These are phyloP conservation scores for Gymnocypris eckloni DNA, from an alignment of 2,797 vertebrate species.

Conservation along the genomic window DNA sequence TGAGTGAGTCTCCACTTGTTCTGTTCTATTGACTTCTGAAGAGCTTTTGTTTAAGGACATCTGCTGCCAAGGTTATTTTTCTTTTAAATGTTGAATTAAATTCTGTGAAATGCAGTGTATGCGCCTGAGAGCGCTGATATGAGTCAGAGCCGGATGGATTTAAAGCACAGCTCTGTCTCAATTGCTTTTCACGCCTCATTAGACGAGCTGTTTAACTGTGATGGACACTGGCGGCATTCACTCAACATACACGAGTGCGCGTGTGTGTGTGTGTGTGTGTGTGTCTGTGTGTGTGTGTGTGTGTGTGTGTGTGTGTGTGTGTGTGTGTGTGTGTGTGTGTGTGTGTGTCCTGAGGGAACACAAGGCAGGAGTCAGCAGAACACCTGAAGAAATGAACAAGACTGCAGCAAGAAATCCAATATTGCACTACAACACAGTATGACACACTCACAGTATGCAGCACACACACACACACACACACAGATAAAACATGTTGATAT, in stretches of 20 bases:
- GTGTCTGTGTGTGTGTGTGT: neutral
- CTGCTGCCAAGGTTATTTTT: conserved; percentile 12
- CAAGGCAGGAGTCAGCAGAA: conserved; percentile 35
- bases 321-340: conserved; percentile 12
- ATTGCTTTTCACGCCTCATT: conserved; percentile 62
- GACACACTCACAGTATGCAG: neutral
- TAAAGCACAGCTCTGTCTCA: conserved; percentile 44
- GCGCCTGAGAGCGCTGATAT: conserved; percentile 43
- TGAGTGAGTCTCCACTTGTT: neutral
- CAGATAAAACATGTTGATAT: neutral
- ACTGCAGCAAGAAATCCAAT: conserved; percentile 36
- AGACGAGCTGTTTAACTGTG: conserved; percentile 29
- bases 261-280: conserved; percentile 15
- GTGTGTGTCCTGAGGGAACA: neutral
- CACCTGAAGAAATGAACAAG: conserved; percentile 37
- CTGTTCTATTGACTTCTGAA: neutral
- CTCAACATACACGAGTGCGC: conserved; percentile 2
- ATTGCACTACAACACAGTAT: conserved; percentile 25
- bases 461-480: neutral
- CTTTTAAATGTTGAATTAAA: conserved; percentile 28
- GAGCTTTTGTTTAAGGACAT: neutral
- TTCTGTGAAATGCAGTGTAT: conserved; percentile 49
- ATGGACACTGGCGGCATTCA: conserved; percentile 39
- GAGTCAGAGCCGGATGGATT: conserved; percentile 30
- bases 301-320: neutral